phyloP scores from a whole-genome alignment of 2,888 invertebrate species.

The Cryptosula pallasiana region DNA sequence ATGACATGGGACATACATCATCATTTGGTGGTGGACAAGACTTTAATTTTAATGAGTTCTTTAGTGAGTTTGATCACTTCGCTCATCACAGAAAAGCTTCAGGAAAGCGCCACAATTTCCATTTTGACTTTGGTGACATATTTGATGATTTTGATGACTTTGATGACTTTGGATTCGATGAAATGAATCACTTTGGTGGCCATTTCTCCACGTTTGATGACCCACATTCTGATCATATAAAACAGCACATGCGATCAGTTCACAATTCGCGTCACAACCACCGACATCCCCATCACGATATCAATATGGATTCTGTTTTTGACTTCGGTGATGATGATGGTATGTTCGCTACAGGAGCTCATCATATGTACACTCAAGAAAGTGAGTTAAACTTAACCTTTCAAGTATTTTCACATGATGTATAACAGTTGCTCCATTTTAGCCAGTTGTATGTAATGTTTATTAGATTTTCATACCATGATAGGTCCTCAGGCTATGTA shows the following conservation, averaged over 20 bases:
- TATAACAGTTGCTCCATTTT: no score
- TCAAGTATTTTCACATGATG: no score
- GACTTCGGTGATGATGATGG: slow-evolving; percentile 31
- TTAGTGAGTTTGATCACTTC: slow-evolving; percentile 42
- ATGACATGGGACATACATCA: slow-evolving; percentile 54
- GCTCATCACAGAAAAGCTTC: slow-evolving; percentile 35
- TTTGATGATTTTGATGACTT: slow-evolving; percentile 39
- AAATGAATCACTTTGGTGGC: slow-evolving; percentile 35
- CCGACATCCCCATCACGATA: neutral
- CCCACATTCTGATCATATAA: slow-evolving; percentile 2
- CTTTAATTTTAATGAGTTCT: slow-evolving; percentile 54
- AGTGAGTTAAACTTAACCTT: no score
- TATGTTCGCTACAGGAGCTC: slow-evolving; percentile 26
- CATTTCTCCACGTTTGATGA: slow-evolving; percentile 46
- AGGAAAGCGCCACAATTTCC: slow-evolving; percentile 29
- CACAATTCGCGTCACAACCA: neutral
- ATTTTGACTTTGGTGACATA: slow-evolving; percentile 38
- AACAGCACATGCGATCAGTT: neutral
- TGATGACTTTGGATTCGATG: slow-evolving; percentile 23
- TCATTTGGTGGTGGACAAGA: slow-evolving; percentile 32
- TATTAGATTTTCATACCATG: no score
- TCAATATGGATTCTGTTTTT: no score
- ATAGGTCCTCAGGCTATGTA: no score
- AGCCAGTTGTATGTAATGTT: no score
- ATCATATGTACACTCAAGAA: slow-evolving; percentile 24